Percentiles rank a stretch among this genome's conserved stretches.
These are phyloP conservation scores for Podocnemis expansa DNA, from an alignment of 2,113 vertebrate species.

Conservation along the genomic window DNA sequence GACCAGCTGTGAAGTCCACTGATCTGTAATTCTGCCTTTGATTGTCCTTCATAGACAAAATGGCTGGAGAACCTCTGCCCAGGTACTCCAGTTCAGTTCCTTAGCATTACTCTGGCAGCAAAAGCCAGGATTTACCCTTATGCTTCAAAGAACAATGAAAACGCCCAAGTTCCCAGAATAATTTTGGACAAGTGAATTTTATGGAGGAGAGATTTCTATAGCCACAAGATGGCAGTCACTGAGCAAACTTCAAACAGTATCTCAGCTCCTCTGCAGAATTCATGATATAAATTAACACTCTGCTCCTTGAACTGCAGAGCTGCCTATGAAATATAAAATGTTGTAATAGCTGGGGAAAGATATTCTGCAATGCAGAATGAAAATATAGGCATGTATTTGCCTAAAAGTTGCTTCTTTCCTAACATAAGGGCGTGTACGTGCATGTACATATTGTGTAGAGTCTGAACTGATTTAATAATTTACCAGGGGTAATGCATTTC, in stretches of 20 bases:
- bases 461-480: neutral
- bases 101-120: neutral
- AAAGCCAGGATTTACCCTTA: neutral
- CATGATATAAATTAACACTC: neutral
- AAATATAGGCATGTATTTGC: neutral
- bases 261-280: neutral
- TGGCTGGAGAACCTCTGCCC: neutral
- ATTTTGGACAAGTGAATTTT: accelerated
- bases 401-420: neutral
- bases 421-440: neutral
- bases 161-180: neutral
- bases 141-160: neutral
- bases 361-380: neutral
- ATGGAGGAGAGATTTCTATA: neutral
- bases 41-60: neutral
- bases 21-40: neutral
- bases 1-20: neutral
- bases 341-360: neutral
- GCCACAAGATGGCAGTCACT: slow-evolving; percentile 78
- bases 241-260: neutral
- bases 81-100: neutral
- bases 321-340: neutral
- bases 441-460: neutral
- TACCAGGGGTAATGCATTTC: slow-evolving; percentile 2
- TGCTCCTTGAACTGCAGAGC: neutral